Conservation (phyloP, 2,797 vertebrate genomes). For the Malacoctenus gilli region DNA sequence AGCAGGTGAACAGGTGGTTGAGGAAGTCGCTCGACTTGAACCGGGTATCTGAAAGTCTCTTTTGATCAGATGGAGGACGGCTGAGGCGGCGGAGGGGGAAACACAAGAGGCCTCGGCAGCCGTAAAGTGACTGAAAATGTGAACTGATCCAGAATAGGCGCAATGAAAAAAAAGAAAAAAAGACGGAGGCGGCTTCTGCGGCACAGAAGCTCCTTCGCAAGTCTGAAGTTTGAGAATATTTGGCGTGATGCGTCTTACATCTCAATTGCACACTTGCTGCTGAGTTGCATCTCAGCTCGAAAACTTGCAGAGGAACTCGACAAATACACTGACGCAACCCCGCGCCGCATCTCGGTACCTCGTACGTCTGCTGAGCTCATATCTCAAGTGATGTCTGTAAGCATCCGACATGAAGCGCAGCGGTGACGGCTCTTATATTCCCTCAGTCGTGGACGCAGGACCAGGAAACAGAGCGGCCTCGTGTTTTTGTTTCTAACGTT, state of each 20-base stretch:
- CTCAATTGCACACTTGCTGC: constrained; percentile 5
- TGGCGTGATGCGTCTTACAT: constrained; percentile 13
- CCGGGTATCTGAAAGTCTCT: background rate
- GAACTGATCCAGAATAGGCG: background rate
- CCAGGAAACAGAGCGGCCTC: constrained; percentile 2
- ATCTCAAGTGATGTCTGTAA: constrained; percentile 8
- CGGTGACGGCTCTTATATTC: background rate
- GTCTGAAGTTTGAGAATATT: constrained; percentile 1
- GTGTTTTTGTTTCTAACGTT: constrained; percentile 7
- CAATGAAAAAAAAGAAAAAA: too few species aligned
- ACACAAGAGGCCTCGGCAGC: background rate
- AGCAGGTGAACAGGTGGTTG: background rate
- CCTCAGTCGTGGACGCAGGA: constrained; percentile 12
- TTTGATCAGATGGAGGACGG: background rate
- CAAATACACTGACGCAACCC: constrained; percentile 4
- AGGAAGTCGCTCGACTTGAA: too few species aligned
- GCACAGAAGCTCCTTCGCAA: background rate
- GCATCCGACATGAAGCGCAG: constrained; percentile 3
- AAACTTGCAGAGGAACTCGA: background rate
- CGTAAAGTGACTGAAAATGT: background rate
- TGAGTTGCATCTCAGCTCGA: background rate
- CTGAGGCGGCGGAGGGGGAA: too few species aligned
- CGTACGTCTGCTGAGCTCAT: constrained; percentile 7
- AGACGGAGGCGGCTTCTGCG: background rate
- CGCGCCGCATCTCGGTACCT: background rate